phyloP scores from a whole-genome alignment of 2,113 vertebrate species.

The Corythoichthys haematopterus region DNA sequence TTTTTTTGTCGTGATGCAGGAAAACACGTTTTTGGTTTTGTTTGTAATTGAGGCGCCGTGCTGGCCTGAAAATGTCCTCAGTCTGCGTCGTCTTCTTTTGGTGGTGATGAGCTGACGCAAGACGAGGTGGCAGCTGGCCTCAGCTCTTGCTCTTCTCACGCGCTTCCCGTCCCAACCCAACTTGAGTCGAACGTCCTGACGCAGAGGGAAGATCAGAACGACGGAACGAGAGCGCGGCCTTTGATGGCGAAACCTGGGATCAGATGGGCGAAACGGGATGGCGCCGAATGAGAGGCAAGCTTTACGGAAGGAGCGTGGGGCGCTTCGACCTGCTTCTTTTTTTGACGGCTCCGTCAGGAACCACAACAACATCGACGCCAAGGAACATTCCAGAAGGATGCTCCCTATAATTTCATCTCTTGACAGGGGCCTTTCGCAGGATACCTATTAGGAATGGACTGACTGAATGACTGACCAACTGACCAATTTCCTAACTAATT shows the following conservation, averaged over 20 bases:
- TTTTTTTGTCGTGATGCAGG: neutral
- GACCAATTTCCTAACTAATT: no score
- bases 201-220: neutral
- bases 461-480: neutral
- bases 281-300: neutral
- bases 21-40: neutral
- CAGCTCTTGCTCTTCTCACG: neutral
- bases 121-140: neutral
- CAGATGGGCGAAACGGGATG: neutral
- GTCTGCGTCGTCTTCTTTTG: neutral
- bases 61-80: slow-evolving; percentile 1
- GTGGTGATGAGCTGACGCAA: neutral
- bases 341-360: neutral
- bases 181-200: neutral
- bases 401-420: neutral
- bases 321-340: neutral
- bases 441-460: neutral
- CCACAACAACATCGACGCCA: neutral
- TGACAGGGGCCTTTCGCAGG: no score
- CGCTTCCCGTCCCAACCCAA: neutral
- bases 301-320: neutral
- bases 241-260: neutral
- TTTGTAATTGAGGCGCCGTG: neutral
- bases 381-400: neutral
- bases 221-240: neutral